Percentiles rank a stretch among this genome's conserved stretches.
These are phyloP conservation scores for Erythrolamprus reginae DNA, from an alignment of 2,113 vertebrate species.

Conservation along the genomic window DNA sequence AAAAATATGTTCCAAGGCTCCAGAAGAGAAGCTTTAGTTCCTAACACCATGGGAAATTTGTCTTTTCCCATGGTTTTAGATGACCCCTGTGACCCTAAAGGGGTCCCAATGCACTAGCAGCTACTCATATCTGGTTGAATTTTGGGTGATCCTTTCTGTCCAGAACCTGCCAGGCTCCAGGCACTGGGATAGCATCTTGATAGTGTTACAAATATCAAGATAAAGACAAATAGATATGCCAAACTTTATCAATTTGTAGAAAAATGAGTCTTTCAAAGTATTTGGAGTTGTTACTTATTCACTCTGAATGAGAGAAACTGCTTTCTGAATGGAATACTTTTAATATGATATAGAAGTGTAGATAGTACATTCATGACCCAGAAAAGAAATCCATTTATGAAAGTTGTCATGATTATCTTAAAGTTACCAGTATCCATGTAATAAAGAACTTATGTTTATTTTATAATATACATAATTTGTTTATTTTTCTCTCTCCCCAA, in stretches of 20 bases:
- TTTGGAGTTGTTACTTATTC: background rate
- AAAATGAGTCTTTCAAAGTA: background rate
- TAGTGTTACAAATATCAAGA: background rate
- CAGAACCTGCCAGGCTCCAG: background rate
- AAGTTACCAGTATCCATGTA: background rate
- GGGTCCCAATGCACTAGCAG: too few species aligned
- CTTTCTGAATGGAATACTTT: background rate
- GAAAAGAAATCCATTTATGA: background rate
- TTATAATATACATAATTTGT: background rate
- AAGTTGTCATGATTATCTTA: background rate
- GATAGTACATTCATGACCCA: background rate
- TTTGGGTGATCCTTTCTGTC: background rate
- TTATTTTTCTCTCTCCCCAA: background rate
- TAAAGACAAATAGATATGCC: background rate
- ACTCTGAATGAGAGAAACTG: background rate
- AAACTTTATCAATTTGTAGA: background rate
- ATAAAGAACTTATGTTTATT: background rate
- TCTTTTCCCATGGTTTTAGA: too few species aligned
- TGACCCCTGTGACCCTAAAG: too few species aligned
- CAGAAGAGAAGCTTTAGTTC: too few species aligned
- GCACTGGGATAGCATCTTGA: background rate
- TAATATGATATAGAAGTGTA: background rate
- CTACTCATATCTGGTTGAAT: background rate
- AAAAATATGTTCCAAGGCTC: too few species aligned
- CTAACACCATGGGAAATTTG: too few species aligned